Evolutionary conservation across 2,113 vertebrate species (phyloP), one percentile per base, ranked within the genome.

Genomic region (Atherinomorus stipes): DNA sequence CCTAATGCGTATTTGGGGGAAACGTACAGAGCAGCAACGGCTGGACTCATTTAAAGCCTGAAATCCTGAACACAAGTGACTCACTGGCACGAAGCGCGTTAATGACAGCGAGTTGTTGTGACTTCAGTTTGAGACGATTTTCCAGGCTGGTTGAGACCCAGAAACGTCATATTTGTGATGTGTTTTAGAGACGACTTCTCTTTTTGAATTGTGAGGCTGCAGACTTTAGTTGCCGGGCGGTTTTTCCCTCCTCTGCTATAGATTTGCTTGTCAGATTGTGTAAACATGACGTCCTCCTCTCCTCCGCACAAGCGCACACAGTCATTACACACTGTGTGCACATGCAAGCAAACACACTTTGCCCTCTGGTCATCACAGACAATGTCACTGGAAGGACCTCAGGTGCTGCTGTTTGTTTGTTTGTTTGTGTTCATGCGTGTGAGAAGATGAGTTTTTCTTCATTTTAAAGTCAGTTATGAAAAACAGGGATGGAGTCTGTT

Each of bases 241-340:
- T 47, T 26, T 23, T 23, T 49, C 19, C n/a, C n/a, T 13, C 15
- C 66, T 62, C 21, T 13, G 15, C 44, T 60, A 78, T 81, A 85
- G 79, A 85, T 78, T 80, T 76, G 65, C 86, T 65, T 88, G 89
- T 91, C 89, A 91, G 75, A 71, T 89, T 87, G 88, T 63, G 84
- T 91, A 85, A 89, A 87, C 68, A 70, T 86, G 72, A 91, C 21
- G 45, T 65, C 53, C 65, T 66, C 63, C 49, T 67, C 57, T 49
- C 18, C 49, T 37, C 52, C 4, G 63, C 69, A 57, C 54, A 52
- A 23, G 21, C 18, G 57, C 53, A 57, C 22, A 18, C 28, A 44
- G 23, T 44, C 38, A 59, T 52, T 31, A 57, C 34, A 37, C 18
- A 38, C 47, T 45, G 28, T 40, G 18, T 34, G 44, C 53, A 56